Evolutionary conservation across 2,113 vertebrate genomes (phyloP), one percentile per base, ranked within the genome.

Genomic region (Colossoma macropomum): DNA sequence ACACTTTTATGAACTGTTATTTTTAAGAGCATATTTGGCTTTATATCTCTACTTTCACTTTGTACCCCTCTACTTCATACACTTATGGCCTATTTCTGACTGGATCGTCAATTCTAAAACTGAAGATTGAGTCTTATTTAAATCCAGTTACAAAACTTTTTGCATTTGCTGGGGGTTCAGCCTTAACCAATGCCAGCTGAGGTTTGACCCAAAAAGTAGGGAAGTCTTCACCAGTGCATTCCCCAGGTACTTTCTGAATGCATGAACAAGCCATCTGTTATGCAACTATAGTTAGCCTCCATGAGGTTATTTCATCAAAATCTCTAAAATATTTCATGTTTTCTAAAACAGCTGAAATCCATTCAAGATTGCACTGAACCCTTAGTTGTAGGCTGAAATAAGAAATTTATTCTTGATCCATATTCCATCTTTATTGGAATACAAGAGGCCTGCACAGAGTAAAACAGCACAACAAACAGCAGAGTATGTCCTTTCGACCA

Each of bases 401-500:
- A 62, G 12, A 62, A 62, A 62, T 62, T 9, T 62, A 62, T 62
- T 25, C 59, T 27, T 62, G 59, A 62, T 27, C 59, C 59, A 62
- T 62, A 62, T 62, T 60, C 6, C n/a, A 25, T n/a, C 12, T 62
- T 62, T 27, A 62, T 27, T 27, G 59, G 59, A 62, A 62, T 27
- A 62, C 59, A 62, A 62, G 68, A 70, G 30, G 50, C 17, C 15
- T 19, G 56, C 21, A 70, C 16, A 41, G 45, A 54, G 7, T 41
- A 34, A 50, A 68, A 68, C 23, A 59, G 45, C n/a, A 28, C 13
- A 21, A 12, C 9, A 34, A 23, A 38, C 30, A 75, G 5, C 30
- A 7, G 19, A 72, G 10, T 77, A 28, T 75, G 85, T 70, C 59
- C 68, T 54, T 38, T 12, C 48, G 50, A 54, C 56, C 19, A 52